phyloP scores from a whole-genome alignment of 2,113 vertebrate species.

The Silurus glanis region DNA sequence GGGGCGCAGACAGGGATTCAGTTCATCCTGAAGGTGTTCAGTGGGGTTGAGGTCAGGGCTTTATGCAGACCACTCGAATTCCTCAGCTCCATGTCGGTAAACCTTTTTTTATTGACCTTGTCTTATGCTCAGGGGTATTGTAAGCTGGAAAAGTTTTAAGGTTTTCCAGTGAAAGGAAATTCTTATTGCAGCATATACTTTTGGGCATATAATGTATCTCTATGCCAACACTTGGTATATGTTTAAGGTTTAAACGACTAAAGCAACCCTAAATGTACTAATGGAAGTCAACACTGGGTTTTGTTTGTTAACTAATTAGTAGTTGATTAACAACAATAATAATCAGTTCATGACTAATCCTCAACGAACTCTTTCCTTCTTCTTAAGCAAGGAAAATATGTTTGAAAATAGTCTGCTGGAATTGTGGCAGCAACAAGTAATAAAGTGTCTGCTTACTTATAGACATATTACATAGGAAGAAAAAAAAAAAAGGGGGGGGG shows the following conservation, averaged over 20 bases:
- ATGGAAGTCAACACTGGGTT: not conserved
- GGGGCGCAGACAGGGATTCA: too few relatives aligned
- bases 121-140: too few relatives aligned
- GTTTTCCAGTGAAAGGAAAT: too few relatives aligned
- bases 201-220: too few relatives aligned
- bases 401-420: not conserved
- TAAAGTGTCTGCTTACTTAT: not conserved
- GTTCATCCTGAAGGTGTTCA: too few relatives aligned
- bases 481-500: too few relatives aligned
- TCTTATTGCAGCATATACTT: too few relatives aligned
- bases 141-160: too few relatives aligned
- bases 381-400: not conserved
- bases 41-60: too few relatives aligned
- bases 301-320: not conserved
- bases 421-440: not conserved
- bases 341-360: not conserved
- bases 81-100: too few relatives aligned
- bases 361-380: not conserved
- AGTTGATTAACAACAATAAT: not conserved
- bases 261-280: not conserved
- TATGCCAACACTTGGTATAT: not conserved
- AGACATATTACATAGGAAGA: not conserved
- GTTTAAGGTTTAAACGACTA: not conserved
- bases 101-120: too few relatives aligned
- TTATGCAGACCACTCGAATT: too few relatives aligned